phyloP scores from a whole-genome alignment of 2,888 invertebrate genomes.

The Lasioglossum malachurum region DNA sequence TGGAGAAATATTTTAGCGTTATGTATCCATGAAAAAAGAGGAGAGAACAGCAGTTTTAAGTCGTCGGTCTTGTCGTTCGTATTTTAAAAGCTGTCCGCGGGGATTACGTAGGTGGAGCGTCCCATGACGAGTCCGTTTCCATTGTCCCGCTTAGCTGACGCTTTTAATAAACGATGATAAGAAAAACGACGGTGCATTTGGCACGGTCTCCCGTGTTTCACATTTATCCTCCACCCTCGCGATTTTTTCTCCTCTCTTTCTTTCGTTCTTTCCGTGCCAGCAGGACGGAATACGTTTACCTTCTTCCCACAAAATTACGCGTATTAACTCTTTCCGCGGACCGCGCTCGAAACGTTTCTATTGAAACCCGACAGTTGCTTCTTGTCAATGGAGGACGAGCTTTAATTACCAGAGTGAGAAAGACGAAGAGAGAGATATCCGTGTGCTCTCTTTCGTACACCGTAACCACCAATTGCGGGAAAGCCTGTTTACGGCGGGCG shows the following conservation, averaged over 20 bases:
- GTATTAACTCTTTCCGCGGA: slow-evolving; percentile 34
- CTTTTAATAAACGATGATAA: slow-evolving; percentile 61
- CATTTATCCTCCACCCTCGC: slow-evolving; percentile 29
- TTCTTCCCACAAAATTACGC: slow-evolving; percentile 35
- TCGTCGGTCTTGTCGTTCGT: slow-evolving; percentile 17
- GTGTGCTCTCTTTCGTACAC: not conserved
- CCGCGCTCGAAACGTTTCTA: slow-evolving; percentile 27
- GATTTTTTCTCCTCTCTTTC: not conserved
- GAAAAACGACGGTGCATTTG: slow-evolving; percentile 35
- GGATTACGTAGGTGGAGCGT: slow-evolving; percentile 50
- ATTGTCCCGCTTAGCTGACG: slow-evolving; percentile 58
- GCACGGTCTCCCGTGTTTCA: slow-evolving; percentile 32
- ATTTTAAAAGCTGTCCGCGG: slow-evolving; percentile 31
- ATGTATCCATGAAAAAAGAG: not conserved
- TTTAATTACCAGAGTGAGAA: slow-evolving; percentile 16
- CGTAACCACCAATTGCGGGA: slow-evolving; percentile 3
- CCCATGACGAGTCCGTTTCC: slow-evolving; percentile 53
- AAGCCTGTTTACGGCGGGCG: slow-evolving; percentile 5
- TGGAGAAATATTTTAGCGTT: not conserved
- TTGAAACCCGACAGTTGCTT: slow-evolving; percentile 28
- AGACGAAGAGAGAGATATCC: not conserved
- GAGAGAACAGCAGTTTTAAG: slow-evolving; percentile 3
- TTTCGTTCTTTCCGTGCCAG: not conserved
- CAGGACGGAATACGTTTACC: not conserved
- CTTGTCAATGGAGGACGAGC: slow-evolving; percentile 14